Percentiles rank a stretch among this genome's conserved stretches.
These are phyloP conservation scores for Lagopus leucura DNA, from an alignment of 2,113 vertebrate species.

Conservation along the genomic window DNA sequence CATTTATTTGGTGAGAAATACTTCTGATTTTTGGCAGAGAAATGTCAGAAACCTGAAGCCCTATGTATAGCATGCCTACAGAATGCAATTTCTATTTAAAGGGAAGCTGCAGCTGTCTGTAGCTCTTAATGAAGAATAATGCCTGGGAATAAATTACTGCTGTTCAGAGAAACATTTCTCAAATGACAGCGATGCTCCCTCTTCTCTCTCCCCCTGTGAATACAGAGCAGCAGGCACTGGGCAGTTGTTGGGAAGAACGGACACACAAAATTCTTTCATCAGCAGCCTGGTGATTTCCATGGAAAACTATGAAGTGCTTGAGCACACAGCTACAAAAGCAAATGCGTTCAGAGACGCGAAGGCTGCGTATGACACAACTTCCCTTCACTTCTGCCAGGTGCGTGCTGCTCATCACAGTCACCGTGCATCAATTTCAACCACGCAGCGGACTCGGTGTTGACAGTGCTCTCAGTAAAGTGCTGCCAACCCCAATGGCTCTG, in stretches of 20 bases:
- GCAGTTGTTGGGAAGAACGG: background rate
- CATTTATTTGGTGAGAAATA: constrained; percentile 71
- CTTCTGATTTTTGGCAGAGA: constrained; percentile 65
- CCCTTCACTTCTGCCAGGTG: background rate
- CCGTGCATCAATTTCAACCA: background rate
- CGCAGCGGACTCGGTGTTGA: rapidly evolving
- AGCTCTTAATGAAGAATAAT: constrained; percentile 67
- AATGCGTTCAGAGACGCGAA: background rate
- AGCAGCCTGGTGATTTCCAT: background rate
- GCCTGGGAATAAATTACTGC: constrained; percentile 68
- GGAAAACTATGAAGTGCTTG: background rate
- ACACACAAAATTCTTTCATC: background rate
- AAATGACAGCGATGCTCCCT: background rate
- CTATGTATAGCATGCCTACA: constrained; percentile 52
- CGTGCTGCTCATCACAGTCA: background rate
- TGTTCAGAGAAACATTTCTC: constrained; percentile 52
- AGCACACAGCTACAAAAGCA: background rate
- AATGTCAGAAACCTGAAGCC: constrained; percentile 65
- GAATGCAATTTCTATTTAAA: constrained; percentile 68
- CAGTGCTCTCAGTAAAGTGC: rapidly evolving
- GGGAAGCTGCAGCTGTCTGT: constrained; percentile 67
- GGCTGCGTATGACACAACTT: background rate
- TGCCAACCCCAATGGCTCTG: rapidly evolving
- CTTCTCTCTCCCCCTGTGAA: constrained; percentile 34
- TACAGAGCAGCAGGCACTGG: background rate